Percentiles rank a stretch among this genome's conserved stretches.
phyloP scores from a whole-genome alignment of 2,113 vertebrate genomes.

The Percina caprodes region DNA sequence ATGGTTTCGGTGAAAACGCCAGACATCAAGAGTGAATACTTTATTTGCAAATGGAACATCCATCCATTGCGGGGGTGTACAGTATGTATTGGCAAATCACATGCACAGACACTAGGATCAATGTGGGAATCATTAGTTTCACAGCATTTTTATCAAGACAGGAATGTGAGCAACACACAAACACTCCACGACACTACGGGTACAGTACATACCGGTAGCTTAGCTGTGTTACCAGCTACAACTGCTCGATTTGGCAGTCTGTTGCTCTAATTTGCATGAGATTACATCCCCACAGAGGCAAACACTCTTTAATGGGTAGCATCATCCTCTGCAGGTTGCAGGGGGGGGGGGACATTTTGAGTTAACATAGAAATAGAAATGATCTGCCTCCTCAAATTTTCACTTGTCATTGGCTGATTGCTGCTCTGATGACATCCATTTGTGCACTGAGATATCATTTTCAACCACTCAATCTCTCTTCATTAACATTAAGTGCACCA shows the following conservation, averaged over 20 bases:
- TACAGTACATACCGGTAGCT: conserved; percentile 22
- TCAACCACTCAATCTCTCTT: conserved; percentile 48
- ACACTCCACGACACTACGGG: conserved; percentile 21
- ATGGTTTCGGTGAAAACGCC: conserved; percentile 35
- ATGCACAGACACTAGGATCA: conserved; percentile 29
- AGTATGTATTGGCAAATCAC: conserved; percentile 21
- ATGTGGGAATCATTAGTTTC: conserved; percentile 19
- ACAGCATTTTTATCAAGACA: conserved; percentile 37
- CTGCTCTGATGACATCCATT: conserved; percentile 70
- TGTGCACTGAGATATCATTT: conserved; percentile 56
- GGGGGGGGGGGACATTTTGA: conserved; percentile 40
- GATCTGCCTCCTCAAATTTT: conserved; percentile 51
- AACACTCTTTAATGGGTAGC: conserved; percentile 68
- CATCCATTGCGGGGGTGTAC: not conserved
- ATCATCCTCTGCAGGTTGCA: conserved; percentile 72
- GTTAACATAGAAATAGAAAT: conserved; percentile 42
- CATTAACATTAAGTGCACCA: conserved; percentile 70
- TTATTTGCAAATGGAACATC: conserved; percentile 8
- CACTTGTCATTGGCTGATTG: conserved; percentile 63
- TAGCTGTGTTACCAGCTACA: conserved; percentile 40
- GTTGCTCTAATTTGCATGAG: conserved; percentile 72
- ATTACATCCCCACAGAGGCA: conserved; percentile 69
- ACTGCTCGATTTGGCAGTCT: conserved; percentile 60
- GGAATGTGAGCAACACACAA: conserved; percentile 11
- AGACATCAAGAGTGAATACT: conserved; percentile 15